A percentile compares a stretch with the other conserved stretches of the same genome.
Evolutionary conservation across 2,797 vertebrate species (phyloP).

Genomic region (Anolis apletophallus): DNA sequence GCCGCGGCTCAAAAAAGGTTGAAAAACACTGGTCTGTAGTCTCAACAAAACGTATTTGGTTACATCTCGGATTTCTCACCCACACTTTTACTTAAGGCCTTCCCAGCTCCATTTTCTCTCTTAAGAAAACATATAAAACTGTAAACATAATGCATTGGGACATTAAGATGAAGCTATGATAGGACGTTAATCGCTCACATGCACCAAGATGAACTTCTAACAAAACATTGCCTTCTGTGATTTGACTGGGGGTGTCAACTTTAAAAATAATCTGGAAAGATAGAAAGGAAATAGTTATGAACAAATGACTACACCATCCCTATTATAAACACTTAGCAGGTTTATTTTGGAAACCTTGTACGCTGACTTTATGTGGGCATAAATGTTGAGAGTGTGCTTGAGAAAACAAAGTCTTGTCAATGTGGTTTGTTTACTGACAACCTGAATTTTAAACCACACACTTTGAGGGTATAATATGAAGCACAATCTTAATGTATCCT

Average conservation of each 20-base stretch:
- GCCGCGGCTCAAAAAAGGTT: too few relatives aligned
- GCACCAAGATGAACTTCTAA: not conserved
- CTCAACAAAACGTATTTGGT: not conserved
- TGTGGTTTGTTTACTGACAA: slow-evolving; percentile 55
- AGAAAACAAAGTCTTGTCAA: slow-evolving; percentile 69
- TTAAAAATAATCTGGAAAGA: slow-evolving; percentile 49
- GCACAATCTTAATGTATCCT: slow-evolving; percentile 43
- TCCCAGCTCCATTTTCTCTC: not conserved
- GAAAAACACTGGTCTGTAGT: too few relatives aligned
- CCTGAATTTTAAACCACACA: slow-evolving; percentile 55
- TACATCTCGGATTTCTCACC: not conserved
- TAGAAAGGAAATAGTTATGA: slow-evolving; percentile 67
- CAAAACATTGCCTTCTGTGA: slow-evolving; percentile 30
- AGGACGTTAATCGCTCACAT: slow-evolving; percentile 37
- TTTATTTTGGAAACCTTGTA: slow-evolving; percentile 72
- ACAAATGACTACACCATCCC: slow-evolving; percentile 67
- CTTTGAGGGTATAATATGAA: slow-evolving; percentile 53
- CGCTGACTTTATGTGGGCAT: slow-evolving; percentile 55
- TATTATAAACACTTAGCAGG: slow-evolving; percentile 65
- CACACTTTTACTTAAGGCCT: not conserved
- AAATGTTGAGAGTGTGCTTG: slow-evolving; percentile 72
- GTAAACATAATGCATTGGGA: not conserved
- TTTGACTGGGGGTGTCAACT: slow-evolving; percentile 43
- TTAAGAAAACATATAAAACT: not conserved
- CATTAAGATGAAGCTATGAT: slow-evolving; percentile 3